Percentiles rank a stretch among this genome's conserved stretches.
Conservation (phyloP, 2,113 vertebrate genomes). For the Pogonocichla stellata region DNA sequence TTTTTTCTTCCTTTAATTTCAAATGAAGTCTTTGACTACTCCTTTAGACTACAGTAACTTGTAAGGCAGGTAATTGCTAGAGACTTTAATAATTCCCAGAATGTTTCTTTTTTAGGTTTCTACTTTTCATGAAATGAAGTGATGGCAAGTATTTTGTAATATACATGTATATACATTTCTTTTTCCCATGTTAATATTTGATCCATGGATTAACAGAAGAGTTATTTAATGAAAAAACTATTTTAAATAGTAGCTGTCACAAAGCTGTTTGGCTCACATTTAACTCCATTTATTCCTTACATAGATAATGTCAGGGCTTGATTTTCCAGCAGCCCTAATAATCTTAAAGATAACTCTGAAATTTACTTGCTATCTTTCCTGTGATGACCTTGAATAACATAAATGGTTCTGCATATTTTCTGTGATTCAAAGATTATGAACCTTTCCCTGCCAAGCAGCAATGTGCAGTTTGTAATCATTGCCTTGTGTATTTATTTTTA, state of each 20-base stretch:
- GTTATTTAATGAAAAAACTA: neutral
- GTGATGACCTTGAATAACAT: neutral
- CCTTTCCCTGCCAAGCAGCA: neutral
- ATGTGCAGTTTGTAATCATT: neutral
- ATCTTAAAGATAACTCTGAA: conserved; percentile 34
- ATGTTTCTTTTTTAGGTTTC: neutral
- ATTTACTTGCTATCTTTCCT: conserved; percentile 7
- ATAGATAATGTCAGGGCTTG: neutral
- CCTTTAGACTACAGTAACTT: neutral
- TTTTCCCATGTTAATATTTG: neutral
- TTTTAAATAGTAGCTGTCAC: neutral
- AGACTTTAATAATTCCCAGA: neutral
- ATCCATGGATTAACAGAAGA: neutral
- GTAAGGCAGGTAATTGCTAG: neutral
- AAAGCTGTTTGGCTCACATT: neutral
- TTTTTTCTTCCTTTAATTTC: neutral
- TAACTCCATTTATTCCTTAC: neutral
- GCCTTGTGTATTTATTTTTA: neutral
- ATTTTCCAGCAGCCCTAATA: conserved; percentile 13
- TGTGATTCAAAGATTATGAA: neutral
- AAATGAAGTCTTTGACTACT: neutral
- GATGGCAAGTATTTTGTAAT: neutral
- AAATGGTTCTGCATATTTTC: neutral
- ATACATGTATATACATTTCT: neutral
- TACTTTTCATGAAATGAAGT: neutral